phyloP scores from a whole-genome alignment of 2,797 vertebrate genomes.

The Psittacula echo region DNA sequence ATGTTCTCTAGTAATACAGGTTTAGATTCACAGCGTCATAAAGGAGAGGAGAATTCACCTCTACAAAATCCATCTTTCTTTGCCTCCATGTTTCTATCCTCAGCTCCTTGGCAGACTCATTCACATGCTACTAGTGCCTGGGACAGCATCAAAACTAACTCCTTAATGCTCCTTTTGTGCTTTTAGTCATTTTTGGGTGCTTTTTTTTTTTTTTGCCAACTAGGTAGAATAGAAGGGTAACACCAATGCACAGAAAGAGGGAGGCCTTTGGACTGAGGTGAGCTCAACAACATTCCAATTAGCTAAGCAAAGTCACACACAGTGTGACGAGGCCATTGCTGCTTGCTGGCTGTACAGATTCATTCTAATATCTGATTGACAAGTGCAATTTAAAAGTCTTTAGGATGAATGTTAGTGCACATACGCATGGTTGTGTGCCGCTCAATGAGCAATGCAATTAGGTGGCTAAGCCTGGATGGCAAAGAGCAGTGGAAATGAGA shows the following conservation, averaged over 20 bases:
- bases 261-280: not conserved
- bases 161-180: not conserved
- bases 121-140: not conserved
- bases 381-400: not conserved
- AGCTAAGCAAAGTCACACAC: rapidly evolving
- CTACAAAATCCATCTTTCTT: not conserved
- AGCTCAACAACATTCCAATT: not conserved
- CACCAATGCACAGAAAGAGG: not conserved
- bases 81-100: not conserved
- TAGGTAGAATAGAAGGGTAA: not conserved
- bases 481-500: not conserved
- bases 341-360: not conserved
- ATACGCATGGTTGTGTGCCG: rapidly evolving
- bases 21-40: not conserved
- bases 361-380: not conserved
- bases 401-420: not conserved
- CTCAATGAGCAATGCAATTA: not conserved
- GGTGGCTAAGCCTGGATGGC: not conserved
- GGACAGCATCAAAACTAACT: not conserved
- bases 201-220: not conserved
- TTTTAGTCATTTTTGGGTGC: not conserved
- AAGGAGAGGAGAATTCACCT: not conserved
- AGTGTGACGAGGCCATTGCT: not conserved
- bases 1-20: rapidly evolving
- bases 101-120: not conserved